Evolutionary conservation across 2,797 vertebrate genomes (phyloP), one percentile per base, ranked within the genome.

Genomic region (Coregonus sp.): DNA sequence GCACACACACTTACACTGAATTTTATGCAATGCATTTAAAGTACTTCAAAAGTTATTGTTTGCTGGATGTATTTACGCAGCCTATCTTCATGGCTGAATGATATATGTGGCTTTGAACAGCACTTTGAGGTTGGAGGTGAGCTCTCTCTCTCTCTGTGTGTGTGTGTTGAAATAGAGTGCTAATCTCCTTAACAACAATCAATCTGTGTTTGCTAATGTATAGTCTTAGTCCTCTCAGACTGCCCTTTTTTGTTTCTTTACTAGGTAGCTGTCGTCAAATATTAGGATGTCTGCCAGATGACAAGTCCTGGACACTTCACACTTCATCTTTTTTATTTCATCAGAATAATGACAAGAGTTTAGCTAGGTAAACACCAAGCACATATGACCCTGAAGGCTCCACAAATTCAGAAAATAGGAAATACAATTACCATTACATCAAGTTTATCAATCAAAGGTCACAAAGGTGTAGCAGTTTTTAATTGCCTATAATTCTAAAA

Each of bases 181-280:
- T 93, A 89, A 90, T 93, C 89, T 89, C 80, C 80, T 71, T 72
- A 89, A 89, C 89, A 89, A 90, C 89, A 83, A 83, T 87, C 84
- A 84, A 87, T 88, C 80, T 84, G 85, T 89, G 84, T 89, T 47
- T 70, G 16, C 68, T 70, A 70, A 70, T 37, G 66, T 5, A 18
- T 20, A 20, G 33, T 2, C 18, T 37, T n/a, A 20, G 16, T 5
- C 25, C 25, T 65, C 61, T 25, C 18, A 37, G 15, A 40, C 16
- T 70, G 7, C 37, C 35, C 18, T 59, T 33, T 63, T 47, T 72
- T 69, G 73, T 75, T 72, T 68, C 2, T 70, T 35, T 73, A 2
- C 51, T 35, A 9, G 14, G 29, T 35, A 33, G 56, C 18, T 35
- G 33, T 67, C 15, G 3, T 67, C 31, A 67, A 37, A 29, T 18